phyloP scores from a whole-genome alignment of 1,140 invertebrate genomes.

The Zaprionus taronus region DNA sequence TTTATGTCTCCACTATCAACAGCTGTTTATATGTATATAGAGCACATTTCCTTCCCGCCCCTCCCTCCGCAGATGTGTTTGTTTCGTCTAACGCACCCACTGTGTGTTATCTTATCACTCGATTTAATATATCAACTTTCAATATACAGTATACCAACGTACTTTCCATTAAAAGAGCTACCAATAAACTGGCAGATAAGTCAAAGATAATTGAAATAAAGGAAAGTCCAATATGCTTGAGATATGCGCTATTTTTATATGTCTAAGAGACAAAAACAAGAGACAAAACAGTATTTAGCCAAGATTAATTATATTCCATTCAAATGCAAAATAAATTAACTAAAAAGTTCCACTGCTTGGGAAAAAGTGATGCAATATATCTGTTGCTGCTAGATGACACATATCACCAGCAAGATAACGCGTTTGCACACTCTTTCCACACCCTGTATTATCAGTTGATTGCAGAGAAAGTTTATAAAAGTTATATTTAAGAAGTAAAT shows the following conservation, averaged over 20 bases:
- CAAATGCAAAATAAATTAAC: background rate
- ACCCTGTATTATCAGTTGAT: background rate
- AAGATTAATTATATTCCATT: background rate
- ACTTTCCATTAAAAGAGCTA: background rate
- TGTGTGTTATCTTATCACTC: constrained; percentile 27
- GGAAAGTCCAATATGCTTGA: constrained; percentile 13
- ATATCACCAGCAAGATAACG: constrained; percentile 1
- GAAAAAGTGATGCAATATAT: constrained; percentile 26
- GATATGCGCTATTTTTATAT: constrained; percentile 20
- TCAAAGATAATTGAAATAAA: background rate
- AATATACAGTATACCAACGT: constrained; percentile 12
- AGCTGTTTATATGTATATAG: constrained; percentile 15
- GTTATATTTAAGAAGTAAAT: background rate
- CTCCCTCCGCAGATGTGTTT: constrained; percentile 23
- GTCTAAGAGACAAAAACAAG: background rate
- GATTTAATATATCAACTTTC: constrained; percentile 25
- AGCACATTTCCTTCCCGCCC: constrained; percentile 10
- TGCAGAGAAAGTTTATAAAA: background rate
- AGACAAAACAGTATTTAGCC: background rate
- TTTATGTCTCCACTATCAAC: constrained; percentile 7
- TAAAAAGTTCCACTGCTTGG: background rate
- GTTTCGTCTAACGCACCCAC: background rate
- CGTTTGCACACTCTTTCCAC: background rate
- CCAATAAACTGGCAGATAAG: background rate
- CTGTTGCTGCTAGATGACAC: background rate